A percentile compares a stretch with the other conserved stretches of the same genome.
Conservation (phyloP, 23 tunicate genomes). For the Styela clava region DNA sequence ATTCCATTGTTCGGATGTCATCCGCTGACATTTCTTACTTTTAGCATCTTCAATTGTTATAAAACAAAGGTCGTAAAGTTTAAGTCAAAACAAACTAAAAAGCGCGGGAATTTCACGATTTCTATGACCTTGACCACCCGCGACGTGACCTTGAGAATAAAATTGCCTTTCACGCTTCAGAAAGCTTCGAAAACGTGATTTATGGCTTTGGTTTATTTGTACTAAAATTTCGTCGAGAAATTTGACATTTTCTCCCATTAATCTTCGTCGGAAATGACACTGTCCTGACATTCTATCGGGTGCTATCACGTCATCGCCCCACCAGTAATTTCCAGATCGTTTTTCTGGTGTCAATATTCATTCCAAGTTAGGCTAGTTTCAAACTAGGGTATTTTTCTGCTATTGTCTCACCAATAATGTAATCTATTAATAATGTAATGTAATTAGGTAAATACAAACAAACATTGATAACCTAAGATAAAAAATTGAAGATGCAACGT, state of each 20-base stretch:
- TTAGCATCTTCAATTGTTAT: background rate
- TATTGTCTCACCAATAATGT: too few relatives aligned
- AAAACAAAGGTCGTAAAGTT: background rate
- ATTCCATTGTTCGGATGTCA: background rate
- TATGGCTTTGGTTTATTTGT: background rate
- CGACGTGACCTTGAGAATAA: background rate
- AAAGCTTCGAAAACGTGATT: background rate
- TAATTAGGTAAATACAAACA: too few relatives aligned
- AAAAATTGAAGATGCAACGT: too few relatives aligned
- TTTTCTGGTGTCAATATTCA: too few relatives aligned
- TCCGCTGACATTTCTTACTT: background rate
- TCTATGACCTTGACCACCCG: background rate
- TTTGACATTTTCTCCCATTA: background rate
- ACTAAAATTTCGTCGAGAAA: too few relatives aligned
- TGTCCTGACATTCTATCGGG: too few relatives aligned
- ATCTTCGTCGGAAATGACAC: background rate
- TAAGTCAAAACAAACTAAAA: background rate
- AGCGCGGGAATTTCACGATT: background rate
- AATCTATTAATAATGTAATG: too few relatives aligned
- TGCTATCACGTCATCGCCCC: too few relatives aligned
- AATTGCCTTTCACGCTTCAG: background rate
- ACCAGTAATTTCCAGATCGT: too few relatives aligned
- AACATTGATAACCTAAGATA: too few relatives aligned
- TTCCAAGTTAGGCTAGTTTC: too few relatives aligned
- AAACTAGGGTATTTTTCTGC: too few relatives aligned